Conservation (phyloP, 1,140 invertebrate genomes). For the Cyclargus thomasi region DNA sequence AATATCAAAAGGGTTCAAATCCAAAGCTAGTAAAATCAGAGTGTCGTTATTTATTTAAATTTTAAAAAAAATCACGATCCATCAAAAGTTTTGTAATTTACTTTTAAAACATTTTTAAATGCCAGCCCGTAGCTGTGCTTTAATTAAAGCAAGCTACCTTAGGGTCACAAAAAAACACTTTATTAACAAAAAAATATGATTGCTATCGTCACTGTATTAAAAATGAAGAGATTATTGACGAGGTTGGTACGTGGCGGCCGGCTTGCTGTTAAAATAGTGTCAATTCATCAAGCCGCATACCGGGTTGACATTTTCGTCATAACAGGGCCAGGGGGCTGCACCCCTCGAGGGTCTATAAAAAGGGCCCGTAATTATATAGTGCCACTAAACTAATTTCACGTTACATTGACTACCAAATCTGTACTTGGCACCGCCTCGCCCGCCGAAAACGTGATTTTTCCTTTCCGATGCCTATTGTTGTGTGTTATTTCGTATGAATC, state of each 20-base stretch:
- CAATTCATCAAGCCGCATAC: slow-evolving; percentile 70
- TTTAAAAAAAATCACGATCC: too few species aligned
- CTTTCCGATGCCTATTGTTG: slow-evolving; percentile 69
- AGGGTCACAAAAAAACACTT: too few species aligned
- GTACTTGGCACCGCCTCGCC: slow-evolving; percentile 69
- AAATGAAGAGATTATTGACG: slow-evolving; percentile 17
- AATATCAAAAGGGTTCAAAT: too few species aligned
- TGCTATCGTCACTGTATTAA: not conserved
- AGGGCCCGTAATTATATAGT: slow-evolving; percentile 71
- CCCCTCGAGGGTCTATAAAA: slow-evolving; percentile 56
- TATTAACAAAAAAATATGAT: not conserved
- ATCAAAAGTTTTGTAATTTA: too few species aligned
- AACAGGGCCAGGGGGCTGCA: slow-evolving; percentile 49
- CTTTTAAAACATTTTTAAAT: too few species aligned
- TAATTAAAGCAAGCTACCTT: too few species aligned
- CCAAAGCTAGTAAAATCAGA: too few species aligned
- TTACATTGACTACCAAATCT: slow-evolving; percentile 74
- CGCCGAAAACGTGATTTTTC: slow-evolving; percentile 63
- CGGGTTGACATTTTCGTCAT: slow-evolving; percentile 72
- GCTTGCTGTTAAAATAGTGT: slow-evolving; percentile 58
- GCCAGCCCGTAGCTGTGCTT: too few species aligned
- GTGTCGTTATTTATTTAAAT: too few species aligned
- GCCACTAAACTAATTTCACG: slow-evolving; percentile 75
- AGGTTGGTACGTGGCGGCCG: slow-evolving; percentile 29
- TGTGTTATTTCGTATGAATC: slow-evolving; percentile 66